These are phyloP conservation scores for Fregetta grallaria DNA, from an alignment of 2,113 vertebrate species.

Conservation along the genomic window DNA sequence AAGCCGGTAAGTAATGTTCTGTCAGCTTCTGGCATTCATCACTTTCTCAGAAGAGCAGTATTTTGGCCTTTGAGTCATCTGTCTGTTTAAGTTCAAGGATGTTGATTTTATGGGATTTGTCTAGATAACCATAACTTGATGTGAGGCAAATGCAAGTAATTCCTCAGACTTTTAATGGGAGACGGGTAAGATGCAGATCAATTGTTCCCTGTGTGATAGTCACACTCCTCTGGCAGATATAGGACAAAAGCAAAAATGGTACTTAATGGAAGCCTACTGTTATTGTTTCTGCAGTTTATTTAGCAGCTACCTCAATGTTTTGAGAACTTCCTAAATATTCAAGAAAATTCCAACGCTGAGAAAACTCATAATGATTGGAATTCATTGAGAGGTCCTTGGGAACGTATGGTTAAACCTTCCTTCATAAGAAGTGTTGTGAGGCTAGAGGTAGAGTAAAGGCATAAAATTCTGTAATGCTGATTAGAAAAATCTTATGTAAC, in stretches of 20 bases:
- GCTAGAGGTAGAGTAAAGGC: background rate
- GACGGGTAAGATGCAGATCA: background rate
- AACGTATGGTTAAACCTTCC: background rate
- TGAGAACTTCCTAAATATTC: background rate
- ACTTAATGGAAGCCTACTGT: background rate
- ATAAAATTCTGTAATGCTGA: background rate
- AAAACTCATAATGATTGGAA: background rate
- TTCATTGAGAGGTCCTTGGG: background rate
- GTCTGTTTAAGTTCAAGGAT: conserved; percentile 51
- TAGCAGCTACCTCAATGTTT: background rate
- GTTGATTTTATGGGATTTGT: conserved; percentile 65
- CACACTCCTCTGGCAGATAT: background rate
- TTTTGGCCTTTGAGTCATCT: conserved; percentile 54
- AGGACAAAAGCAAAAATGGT: background rate
- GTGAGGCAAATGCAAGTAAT: conserved; percentile 13
- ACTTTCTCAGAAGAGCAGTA: background rate
- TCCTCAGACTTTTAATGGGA: conserved; percentile 9
- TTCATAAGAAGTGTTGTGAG: background rate
- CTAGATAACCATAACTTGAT: conserved; percentile 19
- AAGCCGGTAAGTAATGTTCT: background rate
- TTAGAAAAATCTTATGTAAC: background rate
- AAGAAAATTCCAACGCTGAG: background rate
- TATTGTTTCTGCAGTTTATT: background rate
- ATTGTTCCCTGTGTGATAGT: background rate
- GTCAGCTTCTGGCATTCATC: background rate